These are phyloP conservation scores for Trichechus manatus DNA, from an alignment of 2,113 vertebrate genomes.

Conservation along the genomic window DNA sequence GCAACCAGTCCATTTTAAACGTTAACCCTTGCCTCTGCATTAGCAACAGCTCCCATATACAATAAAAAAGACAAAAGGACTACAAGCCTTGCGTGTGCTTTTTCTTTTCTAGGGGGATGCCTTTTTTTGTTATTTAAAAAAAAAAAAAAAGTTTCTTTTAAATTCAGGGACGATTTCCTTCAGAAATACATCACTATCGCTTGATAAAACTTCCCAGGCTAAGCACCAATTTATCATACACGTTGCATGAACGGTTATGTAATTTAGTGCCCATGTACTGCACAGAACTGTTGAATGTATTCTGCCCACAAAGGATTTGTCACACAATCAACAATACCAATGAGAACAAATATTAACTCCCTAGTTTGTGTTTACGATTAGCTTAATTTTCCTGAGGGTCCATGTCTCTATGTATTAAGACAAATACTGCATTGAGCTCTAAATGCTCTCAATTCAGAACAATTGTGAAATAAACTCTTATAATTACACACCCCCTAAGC, in stretches of 20 bases:
- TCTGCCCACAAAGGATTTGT: conserved; percentile 85
- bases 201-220: conserved; percentile 74
- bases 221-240: conserved; percentile 78
- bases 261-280: conserved; percentile 81
- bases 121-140: conserved; percentile 46
- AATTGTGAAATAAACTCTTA: conserved; percentile 72
- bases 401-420: conserved; percentile 78
- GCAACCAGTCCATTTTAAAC: conserved; percentile 87
- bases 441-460: conserved; percentile 77
- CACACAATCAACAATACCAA: conserved; percentile 80
- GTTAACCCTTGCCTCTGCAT: conserved; percentile 86
- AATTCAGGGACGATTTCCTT: conserved; percentile 83
- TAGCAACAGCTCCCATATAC: conserved; percentile 71
- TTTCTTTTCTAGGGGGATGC: conserved; percentile 16
- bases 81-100: conserved; percentile 64
- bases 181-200: conserved; percentile 82
- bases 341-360: conserved; percentile 85
- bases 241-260: conserved; percentile 76
- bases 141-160: conserved; percentile 78
- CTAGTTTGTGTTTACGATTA: conserved; percentile 84
- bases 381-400: conserved; percentile 86
- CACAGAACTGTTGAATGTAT: conserved; percentile 69
- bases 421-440: conserved; percentile 69
- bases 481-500: conserved; percentile 78
- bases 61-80: conserved; percentile 62